Conservation (phyloP, 2,113 vertebrate species). For the Aleadryas rufinucha region DNA sequence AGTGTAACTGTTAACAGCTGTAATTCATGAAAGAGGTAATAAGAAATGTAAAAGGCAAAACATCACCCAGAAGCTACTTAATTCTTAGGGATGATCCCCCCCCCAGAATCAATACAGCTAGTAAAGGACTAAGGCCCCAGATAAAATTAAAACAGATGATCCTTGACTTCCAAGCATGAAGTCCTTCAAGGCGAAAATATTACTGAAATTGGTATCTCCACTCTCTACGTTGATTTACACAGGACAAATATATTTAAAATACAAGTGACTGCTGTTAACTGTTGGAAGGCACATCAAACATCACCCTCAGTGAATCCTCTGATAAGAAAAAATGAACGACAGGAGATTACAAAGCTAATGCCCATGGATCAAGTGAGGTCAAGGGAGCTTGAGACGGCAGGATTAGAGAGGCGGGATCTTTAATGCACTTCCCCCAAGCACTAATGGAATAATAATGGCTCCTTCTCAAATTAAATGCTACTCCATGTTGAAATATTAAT, state of each 20-base stretch:
- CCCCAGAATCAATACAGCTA: not conserved
- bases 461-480: conserved; percentile 43
- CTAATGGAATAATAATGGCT: conserved; percentile 25
- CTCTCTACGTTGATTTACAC: not conserved
- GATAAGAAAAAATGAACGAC: conserved; percentile 74
- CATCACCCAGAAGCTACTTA: conserved; percentile 2
- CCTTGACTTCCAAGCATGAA: not conserved
- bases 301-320: conserved; percentile 69
- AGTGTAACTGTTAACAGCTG: not conserved
- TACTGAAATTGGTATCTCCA: not conserved
- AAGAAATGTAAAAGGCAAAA: not conserved
- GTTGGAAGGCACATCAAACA: not conserved
- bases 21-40: not conserved
- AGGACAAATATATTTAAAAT: not conserved
- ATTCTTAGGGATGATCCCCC: not conserved
- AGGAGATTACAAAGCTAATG: conserved; percentile 84
- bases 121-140: not conserved
- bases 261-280: not conserved
- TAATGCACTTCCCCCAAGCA: conserved; percentile 7
- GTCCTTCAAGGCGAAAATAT: not conserved
- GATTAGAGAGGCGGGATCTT: conserved; percentile 75
- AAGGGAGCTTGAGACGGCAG: conserved; percentile 72
- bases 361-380: conserved; percentile 79
- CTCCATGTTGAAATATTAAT: conserved; percentile 7
- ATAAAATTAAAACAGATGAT: conserved; percentile 13